Base-by-base conservation (phyloP, 2,888 invertebrate genomes). In the Clitarchus hookeri region DNA sequence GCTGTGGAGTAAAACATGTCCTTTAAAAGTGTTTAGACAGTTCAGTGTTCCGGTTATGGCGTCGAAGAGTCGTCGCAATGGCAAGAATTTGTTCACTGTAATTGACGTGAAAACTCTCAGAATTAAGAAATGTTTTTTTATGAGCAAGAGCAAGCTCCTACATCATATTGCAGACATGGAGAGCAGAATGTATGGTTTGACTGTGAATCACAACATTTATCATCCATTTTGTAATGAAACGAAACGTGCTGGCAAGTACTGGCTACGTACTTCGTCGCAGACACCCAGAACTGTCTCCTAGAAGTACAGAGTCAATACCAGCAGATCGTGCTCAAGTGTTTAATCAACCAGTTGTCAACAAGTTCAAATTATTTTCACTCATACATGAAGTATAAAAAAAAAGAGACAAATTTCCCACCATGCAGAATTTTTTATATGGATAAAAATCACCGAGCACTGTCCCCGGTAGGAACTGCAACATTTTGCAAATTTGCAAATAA, bases 401-500 rank as follows among this genome's bases (percentile, higher is more conserved):
- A 65, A 65, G 65, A 65, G 16, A 65, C 65, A 65, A 65, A n/a
- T n/a, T 65, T 65, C 65, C 65, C 65, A 65, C 65, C 65, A 65
- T 16, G 16, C 19, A 65, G 65, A 65, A 65, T 23, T 65, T 65
- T 65, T 65, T 12, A 65, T 65, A 16, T 65, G 65, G 11, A 65
- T 65, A 16, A 65, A 65, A 65, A 23, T 65, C 65, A 65, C 65
- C 16, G 19, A 65, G 65, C 65, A 65, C 65, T 65, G 65, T 65
- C 65, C 65, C 65, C 16, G 65, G 65, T 65, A 65, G 19, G 19
- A 65, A 65, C 65, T 65, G n/a, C 19, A 13, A 65, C 6, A 65
- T 19, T 65, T 19, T 65, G 65, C 65, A 65, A 23, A 16, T 65
- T n/a, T n/a, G n/a, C n/a, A n/a, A n/a, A n/a, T n/a, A n/a, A n/a